Evolutionary conservation across 1,140 invertebrate species (phyloP), one percentile per base, ranked within the genome.

Genomic region (Drosophila asahinai): DNA sequence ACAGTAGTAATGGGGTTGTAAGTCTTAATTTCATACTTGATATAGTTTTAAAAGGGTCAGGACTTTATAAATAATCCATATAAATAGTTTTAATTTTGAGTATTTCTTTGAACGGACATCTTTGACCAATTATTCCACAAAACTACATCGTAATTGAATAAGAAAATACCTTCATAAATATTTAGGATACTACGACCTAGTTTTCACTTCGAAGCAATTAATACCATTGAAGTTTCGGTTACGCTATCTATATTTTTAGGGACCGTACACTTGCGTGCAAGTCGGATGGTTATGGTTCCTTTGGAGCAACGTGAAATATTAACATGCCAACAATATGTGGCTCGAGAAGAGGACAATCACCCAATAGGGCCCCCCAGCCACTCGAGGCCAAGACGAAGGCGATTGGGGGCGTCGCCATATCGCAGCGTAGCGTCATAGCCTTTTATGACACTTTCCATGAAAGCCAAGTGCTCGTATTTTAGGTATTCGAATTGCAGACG

Each of bases 331-430:
- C 9, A 9, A 4, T 40, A 27, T 60, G 36, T 15, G 27, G 11
- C 43, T 27, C 5, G 8, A 11, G 15, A 51, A 59, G 7, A 42
- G 36, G 61, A 58, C 61, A 42, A 33, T 64, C 27, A 47, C 55
- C 65, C 17, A 47, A 27, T 9, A 3, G 7, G 14, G 36, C 33
- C 30, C 33, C 33, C 30, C 33, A 36, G 33, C 25, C 58, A 25
- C 38, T 17, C 14, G 38, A 40, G 65, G 36, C 36, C 38, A n/a
- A 65, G 52, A 57, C 47, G 49, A 42, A 42, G 42, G 15, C 47
- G 38, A 45, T 65, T 68, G 33, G n/a, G 65, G 58, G 40, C 65
- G 65, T 40, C 45, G 58, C 47, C 65, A 51, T 67, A 49, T 33
- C 19, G 19, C 19, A 19, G 19, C 19, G 19, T 19, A 33, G 17